A percentile compares a stretch with the other conserved stretches of the same genome.
phyloP scores from a whole-genome alignment of 2,797 vertebrate genomes.

The Poeciliopsis paucimaculata region DNA sequence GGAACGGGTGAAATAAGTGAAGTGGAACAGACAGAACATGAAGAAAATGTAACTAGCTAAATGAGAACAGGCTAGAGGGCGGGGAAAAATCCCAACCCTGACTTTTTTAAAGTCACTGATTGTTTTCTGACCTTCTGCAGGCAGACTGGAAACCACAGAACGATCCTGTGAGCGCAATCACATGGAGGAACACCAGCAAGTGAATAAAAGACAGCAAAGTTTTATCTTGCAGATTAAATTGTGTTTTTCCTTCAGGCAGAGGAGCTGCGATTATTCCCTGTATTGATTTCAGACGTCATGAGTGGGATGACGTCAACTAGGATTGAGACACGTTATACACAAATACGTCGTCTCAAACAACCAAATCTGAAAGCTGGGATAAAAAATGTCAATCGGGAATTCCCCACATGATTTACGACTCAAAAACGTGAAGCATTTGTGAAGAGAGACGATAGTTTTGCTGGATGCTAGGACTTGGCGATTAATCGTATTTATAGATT shows the following conservation, averaged over 20 bases:
- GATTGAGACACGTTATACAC: background rate
- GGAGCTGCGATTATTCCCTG: constrained; percentile 40
- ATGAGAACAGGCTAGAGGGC: background rate
- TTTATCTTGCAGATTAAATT: constrained; percentile 27
- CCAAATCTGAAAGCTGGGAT: background rate
- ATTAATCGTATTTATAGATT: no score
- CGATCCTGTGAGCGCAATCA: constrained; percentile 24
- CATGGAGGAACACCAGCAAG: constrained; percentile 39
- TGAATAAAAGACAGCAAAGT: constrained; percentile 12
- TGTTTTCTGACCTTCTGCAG: background rate
- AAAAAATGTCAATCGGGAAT: background rate
- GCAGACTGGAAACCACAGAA: constrained; percentile 16
- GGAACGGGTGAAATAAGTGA: background rate
- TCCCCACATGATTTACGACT: background rate
- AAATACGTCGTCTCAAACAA: background rate
- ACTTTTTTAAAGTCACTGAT: background rate
- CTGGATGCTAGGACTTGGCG: background rate
- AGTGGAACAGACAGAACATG: background rate
- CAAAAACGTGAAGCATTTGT: background rate
- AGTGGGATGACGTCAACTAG: background rate
- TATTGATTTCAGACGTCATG: constrained; percentile 38
- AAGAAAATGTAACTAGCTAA: background rate
- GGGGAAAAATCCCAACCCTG: background rate
- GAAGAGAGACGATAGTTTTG: background rate
- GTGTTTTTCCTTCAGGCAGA: constrained; percentile 44